Evolutionary conservation across 2,113 vertebrate genomes (phyloP).

Genomic region (human (Homo sapiens)): GRCh38 chr13:106969501-106970000

Average conservation of each 20-base stretch:
- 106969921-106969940: background rate
- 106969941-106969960: no score
- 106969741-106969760: background rate
- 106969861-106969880: background rate
- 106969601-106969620: background rate
- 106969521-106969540: background rate
- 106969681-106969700: background rate
- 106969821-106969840: background rate
- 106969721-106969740: background rate
- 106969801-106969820: no score
- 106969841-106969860: background rate
- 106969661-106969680: background rate
- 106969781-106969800: background rate
- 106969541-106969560: background rate
- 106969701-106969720: background rate
- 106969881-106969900: background rate
- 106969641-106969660: background rate
- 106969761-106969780: no score
- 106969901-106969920: background rate
- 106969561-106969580: background rate
- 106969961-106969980: no score
- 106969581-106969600: background rate
- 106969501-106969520: background rate
- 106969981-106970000: background rate
- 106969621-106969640: background rate